Conservation (phyloP, 1,140 invertebrate genomes). For the Cotesia chilonis region DNA sequence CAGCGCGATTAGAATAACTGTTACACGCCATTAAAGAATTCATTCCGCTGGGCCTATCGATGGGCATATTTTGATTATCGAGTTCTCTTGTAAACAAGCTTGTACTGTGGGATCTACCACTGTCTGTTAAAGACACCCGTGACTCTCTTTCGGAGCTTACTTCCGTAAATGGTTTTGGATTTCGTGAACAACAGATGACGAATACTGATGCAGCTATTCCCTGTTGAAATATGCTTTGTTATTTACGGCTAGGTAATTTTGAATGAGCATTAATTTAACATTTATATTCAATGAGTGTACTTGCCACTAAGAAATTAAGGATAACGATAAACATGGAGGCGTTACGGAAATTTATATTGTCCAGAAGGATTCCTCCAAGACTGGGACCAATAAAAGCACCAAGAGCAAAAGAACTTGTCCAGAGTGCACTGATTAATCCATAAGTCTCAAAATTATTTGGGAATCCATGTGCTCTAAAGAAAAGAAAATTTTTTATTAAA, state of each 20-base stretch:
- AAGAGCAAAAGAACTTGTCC: constrained; percentile 85
- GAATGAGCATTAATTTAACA: constrained; percentile 27
- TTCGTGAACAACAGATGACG: constrained; percentile 54
- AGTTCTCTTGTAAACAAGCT: constrained; percentile 42
- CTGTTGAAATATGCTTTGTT: constrained; percentile 46
- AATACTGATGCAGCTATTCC: constrained; percentile 58
- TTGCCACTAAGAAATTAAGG: constrained; percentile 73
- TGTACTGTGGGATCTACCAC: constrained; percentile 46
- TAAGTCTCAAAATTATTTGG: constrained; percentile 85
- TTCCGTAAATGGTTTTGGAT: constrained; percentile 60
- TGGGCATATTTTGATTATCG: constrained; percentile 44
- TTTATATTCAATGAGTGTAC: constrained; percentile 42
- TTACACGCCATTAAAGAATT: constrained; percentile 78
- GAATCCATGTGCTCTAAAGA: constrained; percentile 72
- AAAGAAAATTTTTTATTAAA: background rate
- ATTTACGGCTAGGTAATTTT: background rate
- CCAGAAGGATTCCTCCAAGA: constrained; percentile 78
- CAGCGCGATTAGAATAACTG: constrained; percentile 77
- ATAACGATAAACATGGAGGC: constrained; percentile 78
- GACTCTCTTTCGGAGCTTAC: constrained; percentile 50
- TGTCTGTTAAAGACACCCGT: constrained; percentile 54
- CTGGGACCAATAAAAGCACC: constrained; percentile 87
- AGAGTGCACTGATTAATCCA: constrained; percentile 83
- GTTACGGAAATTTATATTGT: constrained; percentile 76
- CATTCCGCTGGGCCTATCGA: constrained; percentile 71